Evolutionary conservation across 2,113 vertebrate genomes (phyloP).

Genomic region (Cottus gobio): DNA sequence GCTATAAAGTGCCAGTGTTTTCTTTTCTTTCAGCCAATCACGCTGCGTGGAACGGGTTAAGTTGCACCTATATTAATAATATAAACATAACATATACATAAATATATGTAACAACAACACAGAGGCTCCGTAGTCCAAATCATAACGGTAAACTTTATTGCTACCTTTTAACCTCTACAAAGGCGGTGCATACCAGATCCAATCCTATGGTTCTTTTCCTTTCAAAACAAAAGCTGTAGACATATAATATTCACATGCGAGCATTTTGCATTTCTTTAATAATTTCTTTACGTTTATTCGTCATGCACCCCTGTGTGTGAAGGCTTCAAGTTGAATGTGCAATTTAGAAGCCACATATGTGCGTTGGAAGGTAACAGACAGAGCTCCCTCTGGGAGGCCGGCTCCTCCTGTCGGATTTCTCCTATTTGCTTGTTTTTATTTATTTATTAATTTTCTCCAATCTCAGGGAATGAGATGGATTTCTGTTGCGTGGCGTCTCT

Average conservation of each 20-base stretch:
- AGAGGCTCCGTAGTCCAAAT: background rate
- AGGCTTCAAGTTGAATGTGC: background rate
- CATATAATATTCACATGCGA: background rate
- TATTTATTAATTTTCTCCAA: slow-evolving; percentile 23
- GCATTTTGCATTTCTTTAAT: background rate
- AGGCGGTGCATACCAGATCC: too few relatives aligned
- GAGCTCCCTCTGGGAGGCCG: slow-evolving; percentile 50
- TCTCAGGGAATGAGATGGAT: slow-evolving; percentile 50
- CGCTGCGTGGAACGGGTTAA: background rate
- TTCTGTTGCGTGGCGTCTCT: slow-evolving; percentile 58
- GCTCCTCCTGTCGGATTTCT: slow-evolving; percentile 59
- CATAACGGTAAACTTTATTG: background rate
- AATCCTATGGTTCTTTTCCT: background rate
- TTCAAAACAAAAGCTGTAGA: background rate
- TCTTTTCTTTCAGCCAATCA: background rate
- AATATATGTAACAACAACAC: background rate
- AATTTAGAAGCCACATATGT: background rate
- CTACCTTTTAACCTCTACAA: background rate
- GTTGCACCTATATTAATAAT: background rate
- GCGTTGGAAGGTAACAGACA: slow-evolving; percentile 31
- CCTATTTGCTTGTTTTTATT: slow-evolving; percentile 27
- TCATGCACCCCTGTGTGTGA: background rate
- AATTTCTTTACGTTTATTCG: background rate
- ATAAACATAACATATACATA: background rate
- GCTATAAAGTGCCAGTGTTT: background rate